Percentiles rank a stretch among this genome's conserved stretches.
phyloP scores from a whole-genome alignment of 2,888 invertebrate species.

The Priocnemis perturbator region DNA sequence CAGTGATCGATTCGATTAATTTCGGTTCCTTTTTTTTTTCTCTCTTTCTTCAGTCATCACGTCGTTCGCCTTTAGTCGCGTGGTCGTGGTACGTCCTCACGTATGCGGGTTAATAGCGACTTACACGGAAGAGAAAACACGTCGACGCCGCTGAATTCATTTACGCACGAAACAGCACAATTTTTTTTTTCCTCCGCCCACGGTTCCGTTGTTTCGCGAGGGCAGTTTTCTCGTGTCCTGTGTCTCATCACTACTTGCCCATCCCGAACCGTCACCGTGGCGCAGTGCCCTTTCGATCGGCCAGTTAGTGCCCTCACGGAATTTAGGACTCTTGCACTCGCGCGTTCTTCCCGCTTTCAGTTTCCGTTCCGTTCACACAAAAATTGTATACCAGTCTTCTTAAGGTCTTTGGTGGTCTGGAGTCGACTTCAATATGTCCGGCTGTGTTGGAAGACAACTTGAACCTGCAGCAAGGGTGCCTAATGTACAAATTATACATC shows the following conservation, averaged over 20 bases:
- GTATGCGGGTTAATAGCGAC: too few relatives aligned
- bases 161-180: too few relatives aligned
- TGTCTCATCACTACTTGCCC: too few relatives aligned
- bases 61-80: too few relatives aligned
- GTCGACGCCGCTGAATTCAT: slow-evolving; percentile 24
- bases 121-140: not conserved
- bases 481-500: slow-evolving; percentile 10
- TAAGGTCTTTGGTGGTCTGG: slow-evolving; percentile 85
- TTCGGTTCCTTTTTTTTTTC: slow-evolving; percentile 38
- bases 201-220: too few relatives aligned
- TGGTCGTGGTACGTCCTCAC: too few relatives aligned
- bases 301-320: slow-evolving; percentile 49
- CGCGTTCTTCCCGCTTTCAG: too few relatives aligned
- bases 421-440: slow-evolving; percentile 90
- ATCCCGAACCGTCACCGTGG: too few relatives aligned
- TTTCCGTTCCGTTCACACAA: slow-evolving; percentile 26
- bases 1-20: slow-evolving; percentile 49
- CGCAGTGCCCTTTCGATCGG: too few relatives aligned
- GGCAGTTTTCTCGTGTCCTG: too few relatives aligned
- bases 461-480: slow-evolving; percentile 62
- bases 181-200: too few relatives aligned
- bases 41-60: not conserved
- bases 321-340: slow-evolving; percentile 33
- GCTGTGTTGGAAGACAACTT: slow-evolving; percentile 79
- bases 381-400: slow-evolving; percentile 54